These are phyloP conservation scores for Helleia helle DNA, from an alignment of 2,888 invertebrate genomes.

Conservation along the genomic window DNA sequence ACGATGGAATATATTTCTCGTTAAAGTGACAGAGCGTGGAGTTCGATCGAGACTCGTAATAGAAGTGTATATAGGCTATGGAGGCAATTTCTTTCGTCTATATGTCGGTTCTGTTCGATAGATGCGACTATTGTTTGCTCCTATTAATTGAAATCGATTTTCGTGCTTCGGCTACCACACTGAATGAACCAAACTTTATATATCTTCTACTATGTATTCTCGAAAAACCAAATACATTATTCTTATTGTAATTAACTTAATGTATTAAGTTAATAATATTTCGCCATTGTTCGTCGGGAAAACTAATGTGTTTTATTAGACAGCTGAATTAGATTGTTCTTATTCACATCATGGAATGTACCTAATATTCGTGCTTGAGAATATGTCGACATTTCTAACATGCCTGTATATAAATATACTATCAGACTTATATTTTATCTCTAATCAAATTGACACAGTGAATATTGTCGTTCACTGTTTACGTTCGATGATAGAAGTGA, in stretches of 20 bases:
- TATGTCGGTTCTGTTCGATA: slow-evolving; percentile 32
- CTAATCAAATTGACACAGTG: background rate
- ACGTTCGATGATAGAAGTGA: background rate
- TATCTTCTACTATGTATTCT: background rate
- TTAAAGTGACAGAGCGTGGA: slow-evolving; percentile 1
- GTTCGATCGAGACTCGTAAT: slow-evolving; percentile 11
- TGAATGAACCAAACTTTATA: background rate
- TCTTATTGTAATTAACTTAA: too few species aligned
- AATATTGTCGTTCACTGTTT: background rate
- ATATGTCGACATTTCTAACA: too few species aligned
- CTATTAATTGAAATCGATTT: slow-evolving; percentile 58
- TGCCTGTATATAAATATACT: background rate
- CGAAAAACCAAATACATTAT: too few species aligned
- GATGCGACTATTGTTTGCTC: slow-evolving; percentile 46
- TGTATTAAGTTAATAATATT: too few species aligned
- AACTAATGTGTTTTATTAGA: too few species aligned
- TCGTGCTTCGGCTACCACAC: background rate
- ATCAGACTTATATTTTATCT: background rate
- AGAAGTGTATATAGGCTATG: slow-evolving; percentile 20
- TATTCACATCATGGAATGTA: too few species aligned
- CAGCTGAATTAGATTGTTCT: too few species aligned
- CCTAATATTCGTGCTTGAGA: too few species aligned
- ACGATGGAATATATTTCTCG: slow-evolving; percentile 8
- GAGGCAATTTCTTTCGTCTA: slow-evolving; percentile 27
- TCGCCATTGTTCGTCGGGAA: too few species aligned